These are phyloP conservation scores for Saguinus imperator DNA, from an alignment of 2,113 vertebrate genomes.

Conservation along the genomic window DNA sequence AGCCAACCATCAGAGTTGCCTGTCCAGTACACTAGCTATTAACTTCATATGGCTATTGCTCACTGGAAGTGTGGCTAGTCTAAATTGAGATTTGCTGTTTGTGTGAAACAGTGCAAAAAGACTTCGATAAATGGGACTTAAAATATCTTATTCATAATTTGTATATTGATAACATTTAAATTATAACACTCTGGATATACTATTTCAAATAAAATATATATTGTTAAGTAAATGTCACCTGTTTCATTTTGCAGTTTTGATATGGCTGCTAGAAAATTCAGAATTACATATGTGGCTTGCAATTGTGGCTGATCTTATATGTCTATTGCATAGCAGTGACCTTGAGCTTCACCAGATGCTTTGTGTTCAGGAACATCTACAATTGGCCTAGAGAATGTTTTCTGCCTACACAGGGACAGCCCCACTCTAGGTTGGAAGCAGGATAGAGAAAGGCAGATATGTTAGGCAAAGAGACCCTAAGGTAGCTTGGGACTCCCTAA, in stretches of 20 bases:
- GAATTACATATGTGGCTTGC: too few relatives aligned
- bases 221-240: neutral
- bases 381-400: neutral
- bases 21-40: neutral
- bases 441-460: neutral
- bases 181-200: neutral
- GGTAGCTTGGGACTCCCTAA: neutral
- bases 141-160: neutral
- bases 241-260: neutral
- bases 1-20: neutral
- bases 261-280: neutral
- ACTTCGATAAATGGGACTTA: neutral
- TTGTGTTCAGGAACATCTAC: neutral
- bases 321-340: neutral
- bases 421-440: neutral
- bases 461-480: neutral
- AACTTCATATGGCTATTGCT: neutral
- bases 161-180: neutral
- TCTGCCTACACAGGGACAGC: neutral
- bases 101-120: neutral
- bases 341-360: neutral
- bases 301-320: neutral
- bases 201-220: neutral
- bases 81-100: neutral
- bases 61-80: neutral